phyloP scores from a whole-genome alignment of 2,797 vertebrate species.

The Cephalopachus bancanus region DNA sequence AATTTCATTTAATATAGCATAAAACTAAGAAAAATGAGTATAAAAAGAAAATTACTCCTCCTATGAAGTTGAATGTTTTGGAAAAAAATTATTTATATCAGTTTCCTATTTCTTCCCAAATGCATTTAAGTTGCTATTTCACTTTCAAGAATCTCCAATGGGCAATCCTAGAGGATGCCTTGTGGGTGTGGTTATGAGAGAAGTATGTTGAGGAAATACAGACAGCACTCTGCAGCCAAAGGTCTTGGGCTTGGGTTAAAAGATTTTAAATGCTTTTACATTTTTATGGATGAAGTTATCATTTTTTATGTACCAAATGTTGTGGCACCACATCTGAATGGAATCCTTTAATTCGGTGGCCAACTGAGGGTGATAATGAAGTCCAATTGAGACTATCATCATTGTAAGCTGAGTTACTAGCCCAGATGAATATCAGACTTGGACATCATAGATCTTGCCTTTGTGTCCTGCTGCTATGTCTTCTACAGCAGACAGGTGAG shows the following conservation, averaged over 20 bases:
- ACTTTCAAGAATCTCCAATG: constrained; percentile 10
- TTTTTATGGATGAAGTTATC: background rate
- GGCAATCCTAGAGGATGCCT: background rate
- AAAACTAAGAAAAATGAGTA: background rate
- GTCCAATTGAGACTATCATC: background rate
- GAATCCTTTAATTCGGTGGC: constrained; percentile 13
- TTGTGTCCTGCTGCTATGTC: background rate
- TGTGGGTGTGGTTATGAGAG: background rate
- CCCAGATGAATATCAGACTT: background rate
- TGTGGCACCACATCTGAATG: background rate
- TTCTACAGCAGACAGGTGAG: background rate
- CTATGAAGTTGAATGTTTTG: constrained; percentile 2
- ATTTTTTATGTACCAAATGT: background rate
- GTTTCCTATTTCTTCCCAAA: background rate
- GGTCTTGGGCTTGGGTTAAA: background rate
- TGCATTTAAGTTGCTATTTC: background rate
- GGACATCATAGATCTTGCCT: background rate
- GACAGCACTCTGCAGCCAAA: background rate
- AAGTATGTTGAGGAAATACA: background rate
- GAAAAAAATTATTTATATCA: background rate
- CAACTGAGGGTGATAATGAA: background rate
- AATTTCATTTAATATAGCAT: background rate
- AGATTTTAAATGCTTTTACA: background rate
- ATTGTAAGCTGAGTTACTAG: background rate
- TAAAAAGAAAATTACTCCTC: background rate